Base-by-base conservation (phyloP, 1,140 invertebrate species). In the Sycophaga agraensis region DNA sequence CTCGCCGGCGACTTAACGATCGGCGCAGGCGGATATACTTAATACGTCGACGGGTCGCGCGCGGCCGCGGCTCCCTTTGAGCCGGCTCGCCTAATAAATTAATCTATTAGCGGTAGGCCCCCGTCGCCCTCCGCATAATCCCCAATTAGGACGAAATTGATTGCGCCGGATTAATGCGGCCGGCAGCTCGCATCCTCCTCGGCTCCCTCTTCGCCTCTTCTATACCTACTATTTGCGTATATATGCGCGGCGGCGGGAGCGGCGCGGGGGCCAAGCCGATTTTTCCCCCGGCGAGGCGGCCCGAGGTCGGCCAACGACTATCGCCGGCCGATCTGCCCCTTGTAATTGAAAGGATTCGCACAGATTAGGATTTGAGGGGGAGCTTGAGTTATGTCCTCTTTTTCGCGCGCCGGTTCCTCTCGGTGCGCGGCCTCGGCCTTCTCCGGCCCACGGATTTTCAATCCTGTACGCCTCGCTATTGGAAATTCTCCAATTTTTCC, bases 91-190 rank as follows among this genome's bases (percentile, higher is more conserved):
- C 70, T 77, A 76, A 79, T 78, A 77, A 79, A 79, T 79, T 79
- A 79, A 79, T 79, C 77, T 78, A 79, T 79, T 79, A 79, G 68
- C 70, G 70, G 68, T 65, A 39, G 69, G 46, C 53, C 66, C 67
- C 42, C 58, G 59, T 66, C 28, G 59, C 63, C 65, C 66, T 69
- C 66, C 51, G 60, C 59, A 70, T 76, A 76, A 79, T 79, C 77
- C 70, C 74, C 74, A 79, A 78, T 79, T 78, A 78, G 75, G 71
- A 68, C 63, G 59, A 76, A 78, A 79, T 79, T 79, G 75, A 79
- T 79, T 79, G 74, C 68, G 68, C 24, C 63, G 70, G 71, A 77
- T 78, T 77, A 78, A 73, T 72, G 67, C 49, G 50, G 31, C 24
- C 55, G 12, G n/a, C 35, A 4, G 28, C 28, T 9, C 39, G 4